Base-by-base conservation (phyloP, 2,888 invertebrate genomes). In the Ommatoiulus sabulosus region DNA sequence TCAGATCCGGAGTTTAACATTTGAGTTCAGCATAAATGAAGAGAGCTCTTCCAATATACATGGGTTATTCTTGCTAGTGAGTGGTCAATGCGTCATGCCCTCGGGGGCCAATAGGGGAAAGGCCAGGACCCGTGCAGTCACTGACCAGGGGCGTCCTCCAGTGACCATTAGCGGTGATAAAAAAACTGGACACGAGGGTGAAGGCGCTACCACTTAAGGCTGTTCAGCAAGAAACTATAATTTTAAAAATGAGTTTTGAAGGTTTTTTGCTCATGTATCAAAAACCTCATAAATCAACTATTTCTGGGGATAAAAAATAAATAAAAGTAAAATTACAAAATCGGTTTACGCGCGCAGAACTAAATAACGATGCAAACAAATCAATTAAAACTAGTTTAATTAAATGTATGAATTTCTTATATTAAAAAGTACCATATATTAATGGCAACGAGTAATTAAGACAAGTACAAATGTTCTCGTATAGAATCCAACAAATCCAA, bases 101-200 rank as follows among this genome's bases (percentile, higher is more conserved):
- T 4, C 4, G 35, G 35, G 80, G 8, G 7, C 80, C 80, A 80
- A 80, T 72, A 24, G 80, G 80, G 80, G 80, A 80, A 35, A 80
- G 80, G 35, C 80, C 12, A 43, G 80, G 80, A n/a, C 35, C 80
- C 80, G 12, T 3, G 80, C 35, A 80, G 80, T 80, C 80, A 80
- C 80, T 80, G 80, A 80, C 80, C 80, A 80, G 35, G 80, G 24
- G 80, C 80, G 80, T 80, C 80, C 80, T 80, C 80, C 24, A 80
- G 80, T 80, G 80, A 35, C 80, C 80, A 80, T 43, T 80, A 80
- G 80, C 80, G 35, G 80, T 80, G 35, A 80, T 80, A 80, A 80
- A 80, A 80, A 80, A 24, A 24, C 72, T 80, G 35, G 72, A 80
- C 35, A 35, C 15, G 52, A 35, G 80, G 80, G 80, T 80, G 80